These are phyloP conservation scores for Tuta absoluta DNA, from an alignment of 2,888 invertebrate genomes.

Conservation along the genomic window DNA sequence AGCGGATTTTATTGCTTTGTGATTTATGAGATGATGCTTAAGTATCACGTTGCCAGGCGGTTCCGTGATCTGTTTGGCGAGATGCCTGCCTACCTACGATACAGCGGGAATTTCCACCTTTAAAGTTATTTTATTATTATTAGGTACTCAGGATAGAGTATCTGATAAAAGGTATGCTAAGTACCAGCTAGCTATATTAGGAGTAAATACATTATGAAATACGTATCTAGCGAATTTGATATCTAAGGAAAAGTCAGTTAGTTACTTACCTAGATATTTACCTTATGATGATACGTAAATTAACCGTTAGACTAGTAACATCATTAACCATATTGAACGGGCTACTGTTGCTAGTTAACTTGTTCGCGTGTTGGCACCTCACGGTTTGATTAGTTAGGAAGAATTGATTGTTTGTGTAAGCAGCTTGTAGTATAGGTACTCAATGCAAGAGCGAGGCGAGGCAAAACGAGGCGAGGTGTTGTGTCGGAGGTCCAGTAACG, in stretches of 20 bases:
- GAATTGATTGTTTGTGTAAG: slow-evolving; percentile 55
- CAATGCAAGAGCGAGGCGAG: neutral
- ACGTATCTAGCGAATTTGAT: too few relatives aligned
- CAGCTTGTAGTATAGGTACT: slow-evolving; percentile 39
- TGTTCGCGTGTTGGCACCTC: slow-evolving; percentile 49
- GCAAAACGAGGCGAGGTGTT: slow-evolving; percentile 45
- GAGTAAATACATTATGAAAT: too few relatives aligned
- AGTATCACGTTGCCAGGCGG: slow-evolving; percentile 55
- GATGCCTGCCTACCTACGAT: too few relatives aligned
- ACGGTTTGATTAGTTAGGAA: slow-evolving; percentile 48
- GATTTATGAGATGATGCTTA: slow-evolving; percentile 54
- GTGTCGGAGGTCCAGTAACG: slow-evolving; percentile 70
- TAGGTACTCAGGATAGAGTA: neutral
- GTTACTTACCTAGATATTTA: too few relatives aligned
- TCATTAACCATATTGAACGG: neutral
- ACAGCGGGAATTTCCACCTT: slow-evolving; percentile 59
- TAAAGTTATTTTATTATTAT: slow-evolving; percentile 13
- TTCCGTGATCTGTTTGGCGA: slow-evolving; percentile 28
- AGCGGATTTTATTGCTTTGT: slow-evolving; percentile 53
- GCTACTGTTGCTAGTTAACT: slow-evolving; percentile 39
- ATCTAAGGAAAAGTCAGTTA: too few relatives aligned
- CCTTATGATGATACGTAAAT: neutral
- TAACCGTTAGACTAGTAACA: neutral
- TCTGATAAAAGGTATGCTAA: too few relatives aligned
- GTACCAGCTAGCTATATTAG: too few relatives aligned